Evolutionary conservation across 2,113 vertebrate genomes (phyloP), one percentile per base, ranked within the genome.

Genomic region (Seriola quinqueradiata): DNA sequence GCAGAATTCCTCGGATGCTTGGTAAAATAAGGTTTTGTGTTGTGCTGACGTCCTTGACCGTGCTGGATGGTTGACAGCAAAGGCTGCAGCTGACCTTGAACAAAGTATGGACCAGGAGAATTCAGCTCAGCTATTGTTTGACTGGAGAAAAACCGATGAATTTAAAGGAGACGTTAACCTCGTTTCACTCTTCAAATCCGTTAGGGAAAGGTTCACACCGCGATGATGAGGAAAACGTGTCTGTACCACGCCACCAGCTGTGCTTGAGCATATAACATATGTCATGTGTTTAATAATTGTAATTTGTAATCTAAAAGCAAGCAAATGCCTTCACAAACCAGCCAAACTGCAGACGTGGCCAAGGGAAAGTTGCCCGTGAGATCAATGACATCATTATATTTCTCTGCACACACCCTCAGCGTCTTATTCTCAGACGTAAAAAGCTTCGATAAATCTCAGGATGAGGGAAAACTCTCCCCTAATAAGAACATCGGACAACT

Each of bases 1-100:
- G 59, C 79, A n/a, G 77, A 72, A 93, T 93, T 92, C 89, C 83
- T 70, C 0, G 16, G 28, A 91, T 93, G 75, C 84, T 77, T 70
- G 75, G 64, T 52, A 46, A 70, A 40, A 59, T 11, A 4, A 55
- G 28, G 76, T 48, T 75, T 61, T 34, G 66, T 60, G 57, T 68
- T 75, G 54, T 21, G 61, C 59, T 70, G 38, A 40, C n/a, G 48
- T 81, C 90, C 86, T 89, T 86, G 86, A 77, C 42, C 12, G 42
- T 2, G 36, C 40, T 17, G 11, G 38, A 69, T 40, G 25, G 5
- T 63, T 82, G 70, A 64, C 36, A 25, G 74, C 19, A 28, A 75
- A 70, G 46, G 25, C 50, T 42, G 58, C 57, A 32, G 12, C 46
- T n/a, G 61, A 75, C 66, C 63, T 58, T 40, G 16, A 19, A 57